Evolutionary conservation across 2,113 vertebrate species (phyloP).

Genomic region (Coracopsis vasa): DNA sequence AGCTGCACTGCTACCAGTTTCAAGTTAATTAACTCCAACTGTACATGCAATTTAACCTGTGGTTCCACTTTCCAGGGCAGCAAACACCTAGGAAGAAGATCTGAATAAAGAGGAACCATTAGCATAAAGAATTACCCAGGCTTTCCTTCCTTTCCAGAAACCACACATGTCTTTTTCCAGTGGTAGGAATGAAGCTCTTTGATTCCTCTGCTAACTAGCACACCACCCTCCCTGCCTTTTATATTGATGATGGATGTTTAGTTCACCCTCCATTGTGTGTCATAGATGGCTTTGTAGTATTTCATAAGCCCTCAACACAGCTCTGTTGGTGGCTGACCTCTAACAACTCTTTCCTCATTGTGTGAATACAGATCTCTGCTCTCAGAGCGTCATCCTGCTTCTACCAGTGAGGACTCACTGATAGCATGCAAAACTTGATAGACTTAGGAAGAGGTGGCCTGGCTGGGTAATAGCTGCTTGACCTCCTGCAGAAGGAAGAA

Average conservation of each 20-base stretch:
- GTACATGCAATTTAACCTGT: rapidly evolving
- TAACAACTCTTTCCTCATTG: background rate
- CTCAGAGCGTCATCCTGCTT: background rate
- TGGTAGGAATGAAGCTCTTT: background rate
- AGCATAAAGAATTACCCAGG: background rate
- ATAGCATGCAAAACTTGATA: background rate
- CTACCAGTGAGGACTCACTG: background rate
- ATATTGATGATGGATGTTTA: background rate
- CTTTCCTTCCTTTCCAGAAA: background rate
- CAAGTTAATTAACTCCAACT: too few species aligned
- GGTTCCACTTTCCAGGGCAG: background rate
- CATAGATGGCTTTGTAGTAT: background rate
- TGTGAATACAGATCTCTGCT: background rate
- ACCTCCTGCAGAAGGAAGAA: background rate
- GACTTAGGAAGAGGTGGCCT: background rate
- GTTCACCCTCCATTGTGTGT: rapidly evolving
- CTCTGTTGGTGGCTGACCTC: background rate
- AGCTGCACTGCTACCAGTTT: background rate
- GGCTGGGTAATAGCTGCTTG: background rate
- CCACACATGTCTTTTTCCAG: rapidly evolving
- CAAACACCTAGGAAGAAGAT: background rate
- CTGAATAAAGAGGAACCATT: background rate
- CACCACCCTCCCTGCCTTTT: background rate
- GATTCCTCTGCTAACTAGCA: background rate
- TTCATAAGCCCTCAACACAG: background rate